These are phyloP conservation scores for Acronicta aceris DNA, from an alignment of 2,888 invertebrate genomes.

Conservation along the genomic window DNA sequence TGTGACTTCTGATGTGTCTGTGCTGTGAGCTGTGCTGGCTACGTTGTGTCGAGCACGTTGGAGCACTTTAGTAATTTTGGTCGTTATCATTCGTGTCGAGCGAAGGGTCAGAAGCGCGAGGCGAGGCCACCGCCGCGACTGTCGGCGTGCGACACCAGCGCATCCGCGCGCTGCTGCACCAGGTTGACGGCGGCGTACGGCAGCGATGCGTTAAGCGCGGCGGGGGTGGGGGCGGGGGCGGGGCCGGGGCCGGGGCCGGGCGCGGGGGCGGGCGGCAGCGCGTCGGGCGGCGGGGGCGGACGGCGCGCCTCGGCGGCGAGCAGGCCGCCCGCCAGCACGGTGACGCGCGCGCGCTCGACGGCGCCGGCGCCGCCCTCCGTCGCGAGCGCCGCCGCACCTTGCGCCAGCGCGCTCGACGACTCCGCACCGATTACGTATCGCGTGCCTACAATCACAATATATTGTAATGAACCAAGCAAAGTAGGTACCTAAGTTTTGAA, in stretches of 20 bases:
- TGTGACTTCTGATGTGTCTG: too few relatives aligned
- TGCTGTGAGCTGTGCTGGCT: too few relatives aligned
- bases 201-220: slow-evolving; percentile 47
- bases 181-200: slow-evolving; percentile 91
- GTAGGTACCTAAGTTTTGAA: too few relatives aligned
- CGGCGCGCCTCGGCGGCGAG: slow-evolving; percentile 51
- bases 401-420: slow-evolving; percentile 65
- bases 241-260: slow-evolving; percentile 10
- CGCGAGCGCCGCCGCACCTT: slow-evolving; percentile 57
- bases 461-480: too few relatives aligned
- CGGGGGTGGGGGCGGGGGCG: slow-evolving; percentile 40
- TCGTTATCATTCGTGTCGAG: too few relatives aligned
- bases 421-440: slow-evolving; percentile 81
- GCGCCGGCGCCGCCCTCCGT: slow-evolving; percentile 50
- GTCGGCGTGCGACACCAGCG: slow-evolving; percentile 92
- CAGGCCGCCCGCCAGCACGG: slow-evolving; percentile 52
- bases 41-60: too few relatives aligned
- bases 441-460: slow-evolving; percentile 63
- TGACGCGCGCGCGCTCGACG: slow-evolving; percentile 65
- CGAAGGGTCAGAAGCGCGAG: slow-evolving; percentile 85
- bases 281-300: slow-evolving; percentile 22
- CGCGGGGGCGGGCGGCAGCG: slow-evolving; percentile 51
- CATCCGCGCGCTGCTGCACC: slow-evolving; percentile 91
- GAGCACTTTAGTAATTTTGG: too few relatives aligned
- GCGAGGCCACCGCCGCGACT: slow-evolving; percentile 92